These are phyloP conservation scores for Priapulus caudatus DNA, from an alignment of 2,888 invertebrate species.

Conservation along the genomic window DNA sequence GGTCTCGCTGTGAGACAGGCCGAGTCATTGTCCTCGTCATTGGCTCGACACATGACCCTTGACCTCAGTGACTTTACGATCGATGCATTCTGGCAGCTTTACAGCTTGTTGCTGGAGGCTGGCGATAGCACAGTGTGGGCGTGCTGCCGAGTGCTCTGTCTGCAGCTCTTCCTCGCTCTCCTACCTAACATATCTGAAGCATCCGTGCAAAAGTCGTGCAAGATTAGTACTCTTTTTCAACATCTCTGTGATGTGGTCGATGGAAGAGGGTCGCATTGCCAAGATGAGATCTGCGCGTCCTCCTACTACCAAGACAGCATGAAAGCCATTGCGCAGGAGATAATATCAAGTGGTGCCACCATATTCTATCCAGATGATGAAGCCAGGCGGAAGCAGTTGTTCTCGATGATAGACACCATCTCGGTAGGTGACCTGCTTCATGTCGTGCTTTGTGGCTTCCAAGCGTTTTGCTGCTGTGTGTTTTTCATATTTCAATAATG, in stretches of 20 bases:
- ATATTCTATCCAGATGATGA: slow-evolving; percentile 38
- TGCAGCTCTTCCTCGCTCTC: neutral
- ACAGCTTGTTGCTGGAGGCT: neutral
- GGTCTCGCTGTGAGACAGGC: neutral
- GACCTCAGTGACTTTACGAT: neutral
- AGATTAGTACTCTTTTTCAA: neutral
- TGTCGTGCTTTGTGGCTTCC: no score
- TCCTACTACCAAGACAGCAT: no score
- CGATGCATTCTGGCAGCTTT: neutral
- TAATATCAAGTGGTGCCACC: slow-evolving; percentile 27
- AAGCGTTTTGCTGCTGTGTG: no score
- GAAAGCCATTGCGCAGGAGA: neutral
- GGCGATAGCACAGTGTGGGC: neutral
- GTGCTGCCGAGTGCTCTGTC: neutral
- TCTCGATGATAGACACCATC: slow-evolving; percentile 33
- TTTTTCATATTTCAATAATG: no score
- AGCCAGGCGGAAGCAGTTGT: slow-evolving; percentile 32
- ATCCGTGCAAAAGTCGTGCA: neutral
- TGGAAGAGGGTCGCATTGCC: neutral
- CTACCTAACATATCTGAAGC: neutral
- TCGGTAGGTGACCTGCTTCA: slow-evolving; percentile 24
- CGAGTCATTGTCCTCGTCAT: neutral
- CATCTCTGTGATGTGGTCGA: neutral
- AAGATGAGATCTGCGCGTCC: no score
- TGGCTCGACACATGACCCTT: neutral